Evolutionary conservation across 2,888 invertebrate species (phyloP).

Genomic region (Drosophila falleni): DNA sequence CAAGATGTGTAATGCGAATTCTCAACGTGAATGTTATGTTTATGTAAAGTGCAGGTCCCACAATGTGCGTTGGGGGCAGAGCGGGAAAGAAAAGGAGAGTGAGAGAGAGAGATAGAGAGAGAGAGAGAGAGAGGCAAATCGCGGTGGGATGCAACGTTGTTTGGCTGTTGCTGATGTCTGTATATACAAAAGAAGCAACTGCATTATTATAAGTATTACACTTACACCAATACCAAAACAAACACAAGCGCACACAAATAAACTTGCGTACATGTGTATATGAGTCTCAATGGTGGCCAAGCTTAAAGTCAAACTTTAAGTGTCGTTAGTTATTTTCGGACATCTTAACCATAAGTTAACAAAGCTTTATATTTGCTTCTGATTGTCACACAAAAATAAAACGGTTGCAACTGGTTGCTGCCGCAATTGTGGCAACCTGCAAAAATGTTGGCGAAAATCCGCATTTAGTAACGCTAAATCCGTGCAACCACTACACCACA

Average conservation of each 20-base stretch:
- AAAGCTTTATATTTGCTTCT: slow-evolving; percentile 9
- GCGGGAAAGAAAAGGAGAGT: background rate
- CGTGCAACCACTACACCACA: slow-evolving; percentile 38
- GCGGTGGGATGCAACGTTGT: slow-evolving; percentile 23
- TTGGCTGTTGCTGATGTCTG: slow-evolving; percentile 48
- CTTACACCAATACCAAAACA: slow-evolving; percentile 13
- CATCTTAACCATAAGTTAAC: slow-evolving; percentile 37
- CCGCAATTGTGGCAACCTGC: slow-evolving; percentile 35
- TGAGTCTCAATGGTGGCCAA: slow-evolving; percentile 13
- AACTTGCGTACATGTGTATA: background rate
- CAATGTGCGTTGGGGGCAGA: slow-evolving; percentile 42
- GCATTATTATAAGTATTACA: slow-evolving; percentile 49
- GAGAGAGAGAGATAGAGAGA: background rate
- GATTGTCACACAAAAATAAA: slow-evolving; percentile 2
- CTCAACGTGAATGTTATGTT: slow-evolving; percentile 79
- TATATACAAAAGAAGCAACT: slow-evolving; percentile 43
- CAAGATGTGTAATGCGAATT: slow-evolving; percentile 76
- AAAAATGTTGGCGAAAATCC: slow-evolving; percentile 51
- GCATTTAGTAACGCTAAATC: slow-evolving; percentile 49
- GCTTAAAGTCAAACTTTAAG: slow-evolving; percentile 51
- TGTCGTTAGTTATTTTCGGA: slow-evolving; percentile 9
- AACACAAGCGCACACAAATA: background rate
- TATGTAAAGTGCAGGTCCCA: slow-evolving; percentile 76
- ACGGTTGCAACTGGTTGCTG: slow-evolving; percentile 22
- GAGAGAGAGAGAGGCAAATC: slow-evolving; percentile 8